Percentiles rank a stretch among this genome's conserved stretches.
Evolutionary conservation across 2,797 vertebrate species (phyloP).

Genomic region (Onychomys arenicola): DNA sequence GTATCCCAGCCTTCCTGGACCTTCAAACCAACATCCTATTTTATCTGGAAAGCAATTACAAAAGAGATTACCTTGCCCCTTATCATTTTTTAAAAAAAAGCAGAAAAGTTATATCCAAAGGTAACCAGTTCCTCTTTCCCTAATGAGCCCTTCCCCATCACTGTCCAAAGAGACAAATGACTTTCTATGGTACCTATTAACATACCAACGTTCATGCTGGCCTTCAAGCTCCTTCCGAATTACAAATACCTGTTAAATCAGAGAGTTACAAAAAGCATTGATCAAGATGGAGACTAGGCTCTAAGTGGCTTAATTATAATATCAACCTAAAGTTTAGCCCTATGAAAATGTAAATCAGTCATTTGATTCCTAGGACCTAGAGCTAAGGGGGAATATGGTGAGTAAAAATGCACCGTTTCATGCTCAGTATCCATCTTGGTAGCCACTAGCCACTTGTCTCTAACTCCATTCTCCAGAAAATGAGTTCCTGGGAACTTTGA

Average conservation of each 20-base stretch:
- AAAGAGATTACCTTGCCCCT: not conserved
- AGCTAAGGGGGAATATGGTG: no score
- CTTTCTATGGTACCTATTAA: not conserved
- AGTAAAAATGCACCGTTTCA: no score
- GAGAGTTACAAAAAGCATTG: not conserved
- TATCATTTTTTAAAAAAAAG: not conserved
- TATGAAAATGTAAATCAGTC: not conserved
- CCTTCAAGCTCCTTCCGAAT: not conserved
- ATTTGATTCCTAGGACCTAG: not conserved
- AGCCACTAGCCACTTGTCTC: no score
- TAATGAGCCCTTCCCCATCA: not conserved
- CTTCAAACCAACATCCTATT: not conserved
- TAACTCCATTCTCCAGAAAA: no score
- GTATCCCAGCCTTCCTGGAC: not conserved
- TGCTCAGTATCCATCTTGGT: no score
- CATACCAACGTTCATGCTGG: not conserved
- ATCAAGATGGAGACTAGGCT: not conserved
- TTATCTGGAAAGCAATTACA: not conserved
- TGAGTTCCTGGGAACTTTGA: no score
- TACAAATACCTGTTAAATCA: not conserved
- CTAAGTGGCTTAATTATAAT: not conserved
- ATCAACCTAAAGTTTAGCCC: not conserved
- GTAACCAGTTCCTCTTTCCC: not conserved
- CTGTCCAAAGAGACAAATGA: not conserved
- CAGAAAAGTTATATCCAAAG: not conserved